phyloP scores from a whole-genome alignment of 2,797 vertebrate species.

The Odontamblyopus rebecca region DNA sequence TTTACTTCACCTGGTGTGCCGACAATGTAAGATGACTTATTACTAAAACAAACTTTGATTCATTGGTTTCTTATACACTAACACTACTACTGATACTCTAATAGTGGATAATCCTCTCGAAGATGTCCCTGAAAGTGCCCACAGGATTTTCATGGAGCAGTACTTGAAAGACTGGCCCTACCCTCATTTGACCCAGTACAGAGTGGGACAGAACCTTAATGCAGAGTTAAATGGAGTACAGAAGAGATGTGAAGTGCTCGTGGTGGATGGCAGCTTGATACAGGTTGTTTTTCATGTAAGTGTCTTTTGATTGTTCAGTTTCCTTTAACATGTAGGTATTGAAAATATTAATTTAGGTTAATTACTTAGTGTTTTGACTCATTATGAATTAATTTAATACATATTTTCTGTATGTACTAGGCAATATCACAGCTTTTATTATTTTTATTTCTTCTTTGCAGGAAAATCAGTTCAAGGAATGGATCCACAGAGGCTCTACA shows the following conservation, averaged over 20 bases:
- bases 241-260: slow-evolving; percentile 84
- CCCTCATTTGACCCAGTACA: slow-evolving; percentile 86
- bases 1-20: slow-evolving; percentile 86
- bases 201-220: slow-evolving; percentile 81
- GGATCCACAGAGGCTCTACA: slow-evolving; percentile 91
- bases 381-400: too few species aligned
- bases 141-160: slow-evolving; percentile 82
- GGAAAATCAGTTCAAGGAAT: slow-evolving; percentile 85
- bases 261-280: slow-evolving; percentile 86
- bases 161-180: slow-evolving; percentile 89
- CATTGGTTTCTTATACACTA: not conserved
- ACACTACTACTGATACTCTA: not conserved
- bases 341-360: too few species aligned
- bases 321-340: too few species aligned
- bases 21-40: slow-evolving; percentile 79
- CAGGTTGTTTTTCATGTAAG: slow-evolving; percentile 59
- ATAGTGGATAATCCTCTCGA: slow-evolving; percentile 83
- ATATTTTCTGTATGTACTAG: not conserved
- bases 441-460: slow-evolving; percentile 35
- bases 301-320: not conserved
- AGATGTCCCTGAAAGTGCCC: slow-evolving; percentile 82
- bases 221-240: slow-evolving; percentile 84
- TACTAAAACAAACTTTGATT: not conserved
- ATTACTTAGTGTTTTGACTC: too few species aligned
- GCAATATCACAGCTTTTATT: not conserved